These are phyloP conservation scores for Drosophila chauvacae DNA, from an alignment of 1,140 invertebrate species.

Conservation along the genomic window DNA sequence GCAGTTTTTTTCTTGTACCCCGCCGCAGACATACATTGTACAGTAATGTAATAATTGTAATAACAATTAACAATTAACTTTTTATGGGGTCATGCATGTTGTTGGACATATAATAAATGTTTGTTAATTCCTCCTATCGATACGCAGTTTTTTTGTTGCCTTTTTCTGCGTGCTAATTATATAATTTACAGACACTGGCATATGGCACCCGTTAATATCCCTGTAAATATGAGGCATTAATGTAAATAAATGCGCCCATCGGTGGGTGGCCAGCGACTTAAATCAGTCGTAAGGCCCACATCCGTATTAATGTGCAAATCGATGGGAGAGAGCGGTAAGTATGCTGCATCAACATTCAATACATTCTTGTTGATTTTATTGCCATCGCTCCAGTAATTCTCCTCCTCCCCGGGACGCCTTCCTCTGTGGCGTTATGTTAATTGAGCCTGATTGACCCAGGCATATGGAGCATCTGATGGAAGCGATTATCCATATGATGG, in stretches of 20 bases:
- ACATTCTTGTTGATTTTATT: slow-evolving; percentile 53
- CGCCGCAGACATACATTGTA: slow-evolving; percentile 35
- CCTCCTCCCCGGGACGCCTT: background rate
- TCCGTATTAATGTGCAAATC: slow-evolving; percentile 24
- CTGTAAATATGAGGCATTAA: slow-evolving; percentile 60
- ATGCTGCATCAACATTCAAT: slow-evolving; percentile 25
- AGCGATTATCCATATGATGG: slow-evolving; percentile 18
- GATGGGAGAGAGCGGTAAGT: slow-evolving; percentile 21
- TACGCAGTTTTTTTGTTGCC: slow-evolving; percentile 9
- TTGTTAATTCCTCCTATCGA: slow-evolving; percentile 53
- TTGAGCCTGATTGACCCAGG: slow-evolving; percentile 46
- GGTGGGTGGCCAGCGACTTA: slow-evolving; percentile 29
- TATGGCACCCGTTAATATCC: slow-evolving; percentile 35
- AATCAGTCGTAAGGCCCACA: slow-evolving; percentile 45
- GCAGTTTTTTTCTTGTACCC: slow-evolving; percentile 19
- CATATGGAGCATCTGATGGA: slow-evolving; percentile 7
- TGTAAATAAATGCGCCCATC: slow-evolving; percentile 34
- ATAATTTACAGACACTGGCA: slow-evolving; percentile 39
- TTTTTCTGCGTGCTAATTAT: slow-evolving; percentile 30
- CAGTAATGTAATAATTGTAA: slow-evolving; percentile 19
- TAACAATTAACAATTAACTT: slow-evolving; percentile 64
- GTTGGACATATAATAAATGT: slow-evolving; percentile 56
- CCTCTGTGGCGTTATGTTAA: slow-evolving; percentile 32
- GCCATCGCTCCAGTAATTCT: slow-evolving; percentile 32
- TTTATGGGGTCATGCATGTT: slow-evolving; percentile 52